Evolutionary conservation across 2,888 invertebrate species (phyloP).

Genomic region (Lasioglossum zephyrum): DNA sequence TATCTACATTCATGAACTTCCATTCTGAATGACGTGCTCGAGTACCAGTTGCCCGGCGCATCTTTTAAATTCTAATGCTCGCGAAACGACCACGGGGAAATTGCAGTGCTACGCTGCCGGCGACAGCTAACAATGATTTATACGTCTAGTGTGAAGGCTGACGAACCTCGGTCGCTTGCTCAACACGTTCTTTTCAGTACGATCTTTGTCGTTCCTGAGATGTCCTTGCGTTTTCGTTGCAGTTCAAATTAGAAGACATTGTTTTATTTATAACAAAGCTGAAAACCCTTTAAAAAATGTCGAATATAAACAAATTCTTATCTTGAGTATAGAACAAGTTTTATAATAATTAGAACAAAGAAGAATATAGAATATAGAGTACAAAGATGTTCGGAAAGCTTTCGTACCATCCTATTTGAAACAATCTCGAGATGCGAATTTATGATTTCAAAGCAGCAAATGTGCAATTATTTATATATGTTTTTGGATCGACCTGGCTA

Average conservation of each 20-base stretch:
- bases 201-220: neutral
- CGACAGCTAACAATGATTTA: slow-evolving; percentile 12
- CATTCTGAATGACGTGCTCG: slow-evolving; percentile 39
- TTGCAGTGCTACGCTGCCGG: slow-evolving; percentile 3
- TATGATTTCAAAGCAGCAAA: no score
- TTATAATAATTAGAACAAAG: neutral
- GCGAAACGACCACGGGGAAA: slow-evolving; percentile 18
- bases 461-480: no score
- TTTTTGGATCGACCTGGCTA: no score
- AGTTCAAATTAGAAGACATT: neutral
- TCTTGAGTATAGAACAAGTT: no score
- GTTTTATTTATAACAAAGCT: no score
- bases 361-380: no score
- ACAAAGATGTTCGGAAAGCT: neutral
- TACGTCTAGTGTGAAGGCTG: neutral
- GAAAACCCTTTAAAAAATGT: neutral
- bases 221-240: neutral
- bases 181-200: neutral
- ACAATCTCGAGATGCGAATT: neutral
- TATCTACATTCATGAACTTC: slow-evolving; percentile 49
- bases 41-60: slow-evolving; percentile 24
- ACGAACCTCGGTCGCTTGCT: neutral
- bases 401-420: neutral
- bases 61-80: slow-evolving; percentile 40
- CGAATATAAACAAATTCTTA: neutral